Conservation (phyloP, 2,797 vertebrate genomes). For the Neomorphus geoffroyi region DNA sequence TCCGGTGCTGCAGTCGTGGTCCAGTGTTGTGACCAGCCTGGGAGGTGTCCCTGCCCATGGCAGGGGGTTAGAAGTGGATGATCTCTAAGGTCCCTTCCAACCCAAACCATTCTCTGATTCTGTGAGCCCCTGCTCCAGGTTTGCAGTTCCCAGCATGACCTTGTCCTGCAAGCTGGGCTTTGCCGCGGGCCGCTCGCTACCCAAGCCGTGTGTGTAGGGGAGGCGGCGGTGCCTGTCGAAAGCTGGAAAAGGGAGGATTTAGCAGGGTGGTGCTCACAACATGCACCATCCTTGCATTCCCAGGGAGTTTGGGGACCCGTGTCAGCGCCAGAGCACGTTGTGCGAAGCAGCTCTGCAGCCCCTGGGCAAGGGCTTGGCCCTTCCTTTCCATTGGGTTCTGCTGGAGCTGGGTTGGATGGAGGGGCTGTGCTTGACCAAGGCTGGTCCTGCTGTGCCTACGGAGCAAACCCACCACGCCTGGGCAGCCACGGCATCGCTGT, state of each 20-base stretch:
- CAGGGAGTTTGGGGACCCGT: background rate
- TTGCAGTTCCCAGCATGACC: accelerated
- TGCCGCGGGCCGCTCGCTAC: background rate
- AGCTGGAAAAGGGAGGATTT: background rate
- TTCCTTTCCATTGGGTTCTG: background rate
- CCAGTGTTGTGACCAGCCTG: too few relatives aligned
- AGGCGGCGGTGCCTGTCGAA: background rate
- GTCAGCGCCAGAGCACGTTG: accelerated
- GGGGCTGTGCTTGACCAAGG: background rate
- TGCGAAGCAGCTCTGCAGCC: background rate
- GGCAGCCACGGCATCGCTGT: accelerated
- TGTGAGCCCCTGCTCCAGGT: background rate
- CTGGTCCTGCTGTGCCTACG: accelerated
- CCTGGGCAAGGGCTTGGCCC: accelerated
- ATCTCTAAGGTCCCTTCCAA: too few relatives aligned
- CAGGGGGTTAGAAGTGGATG: too few relatives aligned
- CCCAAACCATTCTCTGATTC: too few relatives aligned
- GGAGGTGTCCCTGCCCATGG: too few relatives aligned
- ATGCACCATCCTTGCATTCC: accelerated
- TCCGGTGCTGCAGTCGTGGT: too few relatives aligned
- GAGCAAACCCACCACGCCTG: background rate
- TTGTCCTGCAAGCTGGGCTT: background rate
- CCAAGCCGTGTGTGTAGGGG: background rate
- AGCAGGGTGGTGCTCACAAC: background rate
- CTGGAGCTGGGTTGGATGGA: background rate